phyloP scores from a whole-genome alignment of 1,140 invertebrate genomes.

The Coelopa frigida region DNA sequence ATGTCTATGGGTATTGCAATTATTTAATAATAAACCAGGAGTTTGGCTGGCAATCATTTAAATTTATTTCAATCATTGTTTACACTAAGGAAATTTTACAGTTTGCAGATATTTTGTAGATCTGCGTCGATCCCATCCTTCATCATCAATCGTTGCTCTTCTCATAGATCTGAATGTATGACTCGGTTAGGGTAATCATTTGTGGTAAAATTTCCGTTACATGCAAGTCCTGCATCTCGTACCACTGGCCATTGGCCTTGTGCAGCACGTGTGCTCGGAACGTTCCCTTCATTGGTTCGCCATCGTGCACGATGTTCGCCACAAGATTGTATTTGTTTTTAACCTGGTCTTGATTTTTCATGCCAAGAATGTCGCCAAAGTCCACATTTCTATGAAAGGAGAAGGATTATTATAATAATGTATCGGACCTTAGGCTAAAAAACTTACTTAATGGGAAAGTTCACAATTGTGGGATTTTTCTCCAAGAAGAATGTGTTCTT shows the following conservation, averaged over 20 bases:
- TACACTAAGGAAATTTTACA: no score
- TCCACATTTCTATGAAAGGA: conserved; percentile 77
- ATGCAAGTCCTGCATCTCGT: conserved; percentile 98
- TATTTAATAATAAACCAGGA: no score
- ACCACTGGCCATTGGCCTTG: conserved; percentile 79
- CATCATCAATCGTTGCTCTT: conserved; percentile 25
- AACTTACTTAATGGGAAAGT: conserved; percentile 96
- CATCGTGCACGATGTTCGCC: conserved; percentile 98
- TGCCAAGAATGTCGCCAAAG: conserved; percentile 90
- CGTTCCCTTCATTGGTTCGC: conserved; percentile 86
- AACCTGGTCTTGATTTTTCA: conserved; percentile 69
- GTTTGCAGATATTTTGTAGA: no score
- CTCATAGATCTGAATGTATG: conserved; percentile 88
- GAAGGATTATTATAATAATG: conserved; percentile 4
- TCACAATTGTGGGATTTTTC: conserved; percentile 99
- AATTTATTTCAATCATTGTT: no score
- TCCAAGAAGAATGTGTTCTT: conserved; percentile 99
- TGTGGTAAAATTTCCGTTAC: conserved; percentile 97
- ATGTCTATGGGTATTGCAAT: no score
- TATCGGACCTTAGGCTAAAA: no score
- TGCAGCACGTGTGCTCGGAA: conserved; percentile 95
- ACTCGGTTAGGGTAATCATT: conserved; percentile 98
- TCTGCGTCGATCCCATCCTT: no score
- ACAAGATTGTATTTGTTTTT: conserved; percentile 88
- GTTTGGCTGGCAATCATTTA: no score